phyloP scores from a whole-genome alignment of 2,888 invertebrate species.

The Pseudolycoriella hygida region DNA sequence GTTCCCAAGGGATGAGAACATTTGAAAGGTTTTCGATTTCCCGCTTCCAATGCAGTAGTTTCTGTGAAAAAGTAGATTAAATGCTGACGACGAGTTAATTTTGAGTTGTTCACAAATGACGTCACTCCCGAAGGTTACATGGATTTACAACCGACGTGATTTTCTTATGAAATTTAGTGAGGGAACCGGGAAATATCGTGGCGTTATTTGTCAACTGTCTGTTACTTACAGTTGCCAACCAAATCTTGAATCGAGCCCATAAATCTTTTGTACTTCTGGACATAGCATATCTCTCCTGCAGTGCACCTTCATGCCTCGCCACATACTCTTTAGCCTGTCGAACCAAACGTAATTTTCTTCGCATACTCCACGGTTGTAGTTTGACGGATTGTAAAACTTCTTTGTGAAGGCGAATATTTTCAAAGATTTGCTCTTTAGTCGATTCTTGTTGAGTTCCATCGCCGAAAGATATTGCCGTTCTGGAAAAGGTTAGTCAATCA shows the following conservation, averaged over 20 bases:
- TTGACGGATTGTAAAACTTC: conserved; percentile 78
- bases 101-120: too few species aligned
- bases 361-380: conserved; percentile 68
- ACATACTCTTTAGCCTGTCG: conserved; percentile 75
- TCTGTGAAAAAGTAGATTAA: conserved; percentile 41
- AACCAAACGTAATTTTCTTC: conserved; percentile 64
- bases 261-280: conserved; percentile 73
- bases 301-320: conserved; percentile 73
- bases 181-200: too few species aligned
- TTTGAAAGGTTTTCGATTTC: conserved; percentile 75
- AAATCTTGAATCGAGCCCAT: conserved; percentile 66
- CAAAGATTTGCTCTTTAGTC: conserved; percentile 75
- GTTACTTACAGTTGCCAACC: conserved; percentile 60
- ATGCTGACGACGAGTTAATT: too few species aligned
- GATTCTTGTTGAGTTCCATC: conserved; percentile 42
- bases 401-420: conserved; percentile 78
- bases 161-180: too few species aligned
- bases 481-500: conserved; percentile 21
- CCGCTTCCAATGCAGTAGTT: conserved; percentile 66
- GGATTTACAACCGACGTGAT: too few species aligned
- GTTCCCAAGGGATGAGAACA: conserved; percentile 86
- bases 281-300: conserved; percentile 78
- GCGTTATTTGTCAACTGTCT: too few species aligned
- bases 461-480: conserved; percentile 62
- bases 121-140: too few species aligned